Conservation (phyloP, 2,797 vertebrate genomes). For the Parauchenoglanis ngamensis region DNA sequence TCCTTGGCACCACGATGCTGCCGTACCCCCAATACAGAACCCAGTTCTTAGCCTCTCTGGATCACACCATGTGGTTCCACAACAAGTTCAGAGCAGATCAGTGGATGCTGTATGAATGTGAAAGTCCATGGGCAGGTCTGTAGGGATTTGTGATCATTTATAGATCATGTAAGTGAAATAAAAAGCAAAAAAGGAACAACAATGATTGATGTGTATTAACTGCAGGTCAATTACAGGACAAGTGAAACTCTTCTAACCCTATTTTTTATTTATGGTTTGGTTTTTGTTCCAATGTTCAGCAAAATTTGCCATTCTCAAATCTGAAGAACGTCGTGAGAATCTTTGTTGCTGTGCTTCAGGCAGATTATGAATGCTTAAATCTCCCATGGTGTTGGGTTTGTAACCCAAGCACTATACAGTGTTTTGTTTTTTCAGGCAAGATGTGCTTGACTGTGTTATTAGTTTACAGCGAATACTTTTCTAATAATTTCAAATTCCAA, state of each 20-base stretch:
- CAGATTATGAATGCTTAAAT: not conserved
- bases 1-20: constrained; percentile 83
- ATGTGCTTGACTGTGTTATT: not conserved
- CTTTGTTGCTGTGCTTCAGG: not conserved
- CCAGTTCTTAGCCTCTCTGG: constrained; percentile 83
- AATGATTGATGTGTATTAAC: not conserved
- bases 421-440: not conserved
- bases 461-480: not conserved
- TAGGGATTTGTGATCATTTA: not conserved
- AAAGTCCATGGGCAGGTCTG: constrained; percentile 92
- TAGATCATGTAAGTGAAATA: not conserved
- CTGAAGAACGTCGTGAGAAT: not conserved
- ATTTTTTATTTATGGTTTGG: too few species aligned
- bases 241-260: not conserved
- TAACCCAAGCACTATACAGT: not conserved
- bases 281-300: too few species aligned
- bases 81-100: constrained; percentile 88
- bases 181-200: not conserved
- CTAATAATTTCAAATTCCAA: too few species aligned
- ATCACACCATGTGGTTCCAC: constrained; percentile 98
- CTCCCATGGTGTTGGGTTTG: not conserved
- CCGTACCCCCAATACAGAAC: constrained; percentile 72
- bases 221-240: not conserved
- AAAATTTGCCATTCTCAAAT: not conserved
- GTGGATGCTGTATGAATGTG: constrained; percentile 96